Base-by-base conservation (phyloP, 2,888 invertebrate genomes). In the Panopea generosa region DNA sequence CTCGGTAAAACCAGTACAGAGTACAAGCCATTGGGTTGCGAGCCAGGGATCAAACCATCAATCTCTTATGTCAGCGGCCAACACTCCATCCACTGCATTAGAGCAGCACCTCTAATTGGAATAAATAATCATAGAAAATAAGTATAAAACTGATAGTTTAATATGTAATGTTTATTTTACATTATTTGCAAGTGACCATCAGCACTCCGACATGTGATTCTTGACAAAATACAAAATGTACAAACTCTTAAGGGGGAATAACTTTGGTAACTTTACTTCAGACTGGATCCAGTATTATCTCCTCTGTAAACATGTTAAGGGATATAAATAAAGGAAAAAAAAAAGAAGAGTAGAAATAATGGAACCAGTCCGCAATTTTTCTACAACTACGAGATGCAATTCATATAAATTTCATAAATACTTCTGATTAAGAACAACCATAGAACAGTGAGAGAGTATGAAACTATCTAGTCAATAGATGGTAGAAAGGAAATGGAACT, bases 111-210 rank as follows among this genome's bases (percentile, higher is more conserved):
- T n/a, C n/a, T 33, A 33, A 33, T 11, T 33, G 33, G 33, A 33
- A 33, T 33, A 33, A 33, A 33, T 33, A 4, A 33, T 7, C 4
- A 33, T 33, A 33, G 33, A 33, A 33, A 4, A 33, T 49, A 72
- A 53, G 60, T 60, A 72, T 65, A 65, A 72, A 69, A 66, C 45
- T 53, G 53, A 72, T 45, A 40, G 56, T 43, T 24, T 69, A 65
- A 76, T 76, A 65, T 69, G 68, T 72, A 74, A 76, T 76, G 70
- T 80, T 80, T 74, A 74, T 81, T 81, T 81, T 81, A 81, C 81
- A 81, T 77, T 81, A 81, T 81, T 74, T 81, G 80, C 77, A 81
- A 72, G 75, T 79, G 75, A 69, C 70, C 56, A 71, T 77, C 70
- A 71, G 76, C 77, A 81, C 81, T 81, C 73, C 49, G 60, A 76